Conservation (phyloP, 2,797 vertebrate genomes). For the Argya squamiceps region DNA sequence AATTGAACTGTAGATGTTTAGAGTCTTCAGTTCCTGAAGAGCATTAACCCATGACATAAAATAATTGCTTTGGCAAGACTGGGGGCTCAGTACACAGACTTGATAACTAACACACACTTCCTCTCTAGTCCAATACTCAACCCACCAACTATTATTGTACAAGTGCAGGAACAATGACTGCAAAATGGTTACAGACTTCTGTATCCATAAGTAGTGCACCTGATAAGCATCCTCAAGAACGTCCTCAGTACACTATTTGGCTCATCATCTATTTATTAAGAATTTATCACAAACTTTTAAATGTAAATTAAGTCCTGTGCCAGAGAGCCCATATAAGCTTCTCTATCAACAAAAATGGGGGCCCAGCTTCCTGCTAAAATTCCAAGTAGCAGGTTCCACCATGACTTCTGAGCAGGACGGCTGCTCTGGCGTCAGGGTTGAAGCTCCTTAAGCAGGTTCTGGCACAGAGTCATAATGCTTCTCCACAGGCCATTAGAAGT, state of each 20-base stretch:
- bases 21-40: not conserved
- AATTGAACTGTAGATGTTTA: not conserved
- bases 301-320: not conserved
- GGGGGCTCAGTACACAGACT: accelerated
- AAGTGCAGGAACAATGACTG: not conserved
- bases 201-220: not conserved
- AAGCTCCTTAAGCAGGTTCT: not conserved
- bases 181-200: not conserved
- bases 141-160: not conserved
- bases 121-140: not conserved
- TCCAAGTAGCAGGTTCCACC: not conserved
- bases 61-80: not conserved
- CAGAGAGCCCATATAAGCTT: not conserved
- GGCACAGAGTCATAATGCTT: not conserved
- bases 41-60: not conserved
- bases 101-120: not conserved
- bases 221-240: not conserved
- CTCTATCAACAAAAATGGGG: not conserved
- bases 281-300: not conserved
- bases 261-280: not conserved
- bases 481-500: not conserved
- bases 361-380: not conserved
- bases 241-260: not conserved
- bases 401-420: not conserved
- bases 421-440: not conserved